A percentile compares a stretch with the other conserved stretches of the same genome.
Evolutionary conservation across 2,888 invertebrate genomes (phyloP).

Genomic region (Cyaniris semiargus): DNA sequence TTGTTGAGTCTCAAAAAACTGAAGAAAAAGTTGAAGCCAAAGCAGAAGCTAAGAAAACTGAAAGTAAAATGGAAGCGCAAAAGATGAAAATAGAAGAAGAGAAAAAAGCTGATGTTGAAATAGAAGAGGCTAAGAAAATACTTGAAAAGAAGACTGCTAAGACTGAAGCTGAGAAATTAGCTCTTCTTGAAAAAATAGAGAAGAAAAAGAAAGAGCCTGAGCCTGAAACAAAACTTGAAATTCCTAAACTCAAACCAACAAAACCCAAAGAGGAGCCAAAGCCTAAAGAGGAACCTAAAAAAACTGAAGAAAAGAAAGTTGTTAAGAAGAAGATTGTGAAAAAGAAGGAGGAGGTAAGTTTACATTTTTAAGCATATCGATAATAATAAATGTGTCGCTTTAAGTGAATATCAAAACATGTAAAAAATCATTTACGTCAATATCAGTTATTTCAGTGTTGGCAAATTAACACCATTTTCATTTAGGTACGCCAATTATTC

Average conservation of each 20-base stretch:
- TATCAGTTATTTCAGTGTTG: not conserved
- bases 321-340: slow-evolving; percentile 76
- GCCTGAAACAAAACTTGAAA: slow-evolving; percentile 80
- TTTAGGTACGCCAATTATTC: not conserved
- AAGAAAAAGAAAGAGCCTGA: slow-evolving; percentile 72
- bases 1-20: slow-evolving; percentile 53
- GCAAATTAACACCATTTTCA: slow-evolving; percentile 4
- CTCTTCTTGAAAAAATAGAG: slow-evolving; percentile 76
- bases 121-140: slow-evolving; percentile 73
- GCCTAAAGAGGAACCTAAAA: slow-evolving; percentile 68
- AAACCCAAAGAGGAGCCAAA: slow-evolving; percentile 75
- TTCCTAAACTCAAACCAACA: slow-evolving; percentile 81
- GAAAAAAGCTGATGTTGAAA: slow-evolving; percentile 65
- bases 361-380: slow-evolving; percentile 32
- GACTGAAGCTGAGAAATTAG: slow-evolving; percentile 75
- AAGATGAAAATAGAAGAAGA: slow-evolving; percentile 63
- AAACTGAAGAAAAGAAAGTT: slow-evolving; percentile 62
- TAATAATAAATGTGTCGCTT: slow-evolving; percentile 51
- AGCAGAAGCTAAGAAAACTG: slow-evolving; percentile 55
- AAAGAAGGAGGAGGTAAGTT: slow-evolving; percentile 76
- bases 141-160: slow-evolving; percentile 73
- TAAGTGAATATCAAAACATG: slow-evolving; percentile 29
- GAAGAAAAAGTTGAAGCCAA: slow-evolving; percentile 47
- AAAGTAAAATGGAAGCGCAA: slow-evolving; percentile 56
- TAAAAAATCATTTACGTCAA: not conserved